Evolutionary conservation across 1,140 invertebrate genomes (phyloP), one percentile per base, ranked within the genome.

Genomic region (Pachypsylla venusta): DNA sequence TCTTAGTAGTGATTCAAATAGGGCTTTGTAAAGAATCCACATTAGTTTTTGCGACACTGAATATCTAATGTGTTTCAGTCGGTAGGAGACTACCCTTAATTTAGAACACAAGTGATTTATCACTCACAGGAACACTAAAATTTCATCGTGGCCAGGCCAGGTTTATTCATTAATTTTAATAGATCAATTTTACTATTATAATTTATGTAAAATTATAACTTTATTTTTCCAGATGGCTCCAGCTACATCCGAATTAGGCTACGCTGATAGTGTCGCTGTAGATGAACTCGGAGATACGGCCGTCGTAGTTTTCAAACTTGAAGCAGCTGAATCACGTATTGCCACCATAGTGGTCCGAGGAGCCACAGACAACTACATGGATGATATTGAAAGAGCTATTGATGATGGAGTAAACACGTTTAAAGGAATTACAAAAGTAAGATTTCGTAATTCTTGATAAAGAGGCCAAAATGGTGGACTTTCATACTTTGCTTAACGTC

Each of bases 391-490:
- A 73, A 79, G 97, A 64, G 93, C 95, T 28, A 83, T 99, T 65
- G 93, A 99, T 74, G 97, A 99, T 78, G 97, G 93, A 64, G 91
- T 99, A 2, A 99, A 99, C 69, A 97, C 92, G 20, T 99, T 93
- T 73, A 99, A 99, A 72, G 85, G 83, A 48, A 72, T 94, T 25
- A 81, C 84, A 14, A 69, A 73, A 70, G 77, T 77, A 69, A 64
- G 60, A 58, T 28, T 13, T n/a, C n/a, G n/a, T n/a, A n/a, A n/a
- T n/a, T n/a, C 30, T n/a, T n/a, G 10, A 10, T 12, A 12, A 39
- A 12, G 30, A 39, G n/a, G 10, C n/a, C 10, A 39, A 39, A 10
- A 39, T n/a, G n/a, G n/a, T n/a, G n/a, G 10, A n/a, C 30, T 12
- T 12, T 10, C 10, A 39, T n/a, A n/a, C n/a, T n/a, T n/a, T n/a